Conservation (phyloP, 92 coral and sea anemone species). For the Isaurus tuberculatus region DNA sequence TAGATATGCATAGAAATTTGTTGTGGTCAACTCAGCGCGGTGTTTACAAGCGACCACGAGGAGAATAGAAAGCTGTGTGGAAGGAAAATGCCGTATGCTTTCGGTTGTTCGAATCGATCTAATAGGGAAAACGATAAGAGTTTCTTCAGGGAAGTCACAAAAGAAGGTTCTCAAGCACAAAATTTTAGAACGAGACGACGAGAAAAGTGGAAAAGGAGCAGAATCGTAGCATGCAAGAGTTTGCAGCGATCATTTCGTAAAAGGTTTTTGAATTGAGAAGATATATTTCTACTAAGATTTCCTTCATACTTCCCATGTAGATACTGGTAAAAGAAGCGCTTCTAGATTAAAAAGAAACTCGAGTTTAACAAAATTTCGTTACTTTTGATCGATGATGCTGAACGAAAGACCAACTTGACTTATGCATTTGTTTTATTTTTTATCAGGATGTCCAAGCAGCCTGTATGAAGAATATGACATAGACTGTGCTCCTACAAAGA, state of each 20-base stretch:
- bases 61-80: not conserved
- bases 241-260: slow-evolving; percentile 13
- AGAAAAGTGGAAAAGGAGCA: slow-evolving; percentile 5
- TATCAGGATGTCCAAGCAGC: slow-evolving; percentile 19
- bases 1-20: not conserved
- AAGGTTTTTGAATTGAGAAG: slow-evolving; percentile 7
- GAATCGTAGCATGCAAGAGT: not conserved
- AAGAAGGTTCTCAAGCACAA: not conserved
- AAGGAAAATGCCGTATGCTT: not conserved
- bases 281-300: not conserved
- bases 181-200: not conserved
- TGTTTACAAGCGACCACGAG: not conserved
- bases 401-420: not conserved
- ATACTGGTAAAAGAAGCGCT: slow-evolving; percentile 10
- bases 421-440: not conserved
- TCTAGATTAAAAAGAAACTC: not conserved
- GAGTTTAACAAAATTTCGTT: not conserved
- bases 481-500: slow-evolving; percentile 7
- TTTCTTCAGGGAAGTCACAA: not conserved
- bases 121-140: not conserved
- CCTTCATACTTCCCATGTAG: not conserved
- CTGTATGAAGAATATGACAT: not conserved
- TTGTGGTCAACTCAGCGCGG: too few relatives aligned
- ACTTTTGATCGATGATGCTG: slow-evolving; percentile 14
- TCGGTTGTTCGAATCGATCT: not conserved